Evolutionary conservation across 2,113 vertebrate genomes (phyloP).

Genomic region (Notechis scutatus): DNA sequence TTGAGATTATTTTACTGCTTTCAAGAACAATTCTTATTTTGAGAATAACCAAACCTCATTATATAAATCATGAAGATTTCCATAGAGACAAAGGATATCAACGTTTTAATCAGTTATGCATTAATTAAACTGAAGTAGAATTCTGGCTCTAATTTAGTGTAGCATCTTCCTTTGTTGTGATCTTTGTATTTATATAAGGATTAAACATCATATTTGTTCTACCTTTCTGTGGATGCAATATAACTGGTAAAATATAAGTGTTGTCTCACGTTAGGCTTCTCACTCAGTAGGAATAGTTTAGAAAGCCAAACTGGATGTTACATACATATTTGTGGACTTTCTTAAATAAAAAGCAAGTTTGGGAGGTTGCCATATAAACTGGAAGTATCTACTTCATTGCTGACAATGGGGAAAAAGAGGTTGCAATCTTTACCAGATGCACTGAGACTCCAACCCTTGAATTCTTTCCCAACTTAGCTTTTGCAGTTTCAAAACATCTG

Average conservation of each 20-base stretch:
- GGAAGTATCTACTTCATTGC: background rate
- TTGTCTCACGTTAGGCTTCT: background rate
- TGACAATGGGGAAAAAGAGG: background rate
- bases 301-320: background rate
- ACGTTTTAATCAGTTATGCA: background rate
- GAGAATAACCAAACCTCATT: background rate
- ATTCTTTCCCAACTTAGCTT: background rate
- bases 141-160: background rate
- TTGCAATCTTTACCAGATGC: background rate
- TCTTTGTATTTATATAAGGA: background rate
- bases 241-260: background rate
- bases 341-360: background rate
- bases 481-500: background rate
- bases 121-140: background rate
- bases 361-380: background rate
- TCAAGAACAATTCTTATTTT: background rate
- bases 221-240: background rate
- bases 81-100: background rate
- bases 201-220: background rate
- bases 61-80: background rate
- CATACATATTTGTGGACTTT: background rate
- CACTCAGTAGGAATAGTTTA: background rate
- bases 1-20: background rate
- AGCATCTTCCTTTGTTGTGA: background rate
- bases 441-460: background rate